Evolutionary conservation across 2,888 invertebrate species (phyloP).

Genomic region (Taphrorychus bicolor): DNA sequence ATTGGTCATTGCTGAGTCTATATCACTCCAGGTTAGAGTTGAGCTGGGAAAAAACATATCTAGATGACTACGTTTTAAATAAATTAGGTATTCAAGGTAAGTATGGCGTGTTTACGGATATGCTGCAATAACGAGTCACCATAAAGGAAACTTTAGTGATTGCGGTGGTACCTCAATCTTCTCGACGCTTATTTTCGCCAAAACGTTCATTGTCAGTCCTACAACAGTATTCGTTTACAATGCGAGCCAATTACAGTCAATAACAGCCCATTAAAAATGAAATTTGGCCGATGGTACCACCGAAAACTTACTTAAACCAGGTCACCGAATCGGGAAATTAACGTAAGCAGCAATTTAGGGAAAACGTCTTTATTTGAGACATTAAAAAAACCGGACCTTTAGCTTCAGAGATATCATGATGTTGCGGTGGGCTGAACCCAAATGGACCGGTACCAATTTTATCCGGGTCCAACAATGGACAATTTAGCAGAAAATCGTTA

Average conservation of each 20-base stretch:
- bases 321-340: neutral
- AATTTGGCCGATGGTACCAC: neutral
- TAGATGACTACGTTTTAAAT: conserved; percentile 11
- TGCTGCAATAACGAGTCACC: neutral
- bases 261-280: conserved; percentile 6
- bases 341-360: neutral
- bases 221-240: neutral
- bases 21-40: neutral
- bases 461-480: neutral
- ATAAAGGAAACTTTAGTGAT: neutral
- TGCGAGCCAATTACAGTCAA: neutral
- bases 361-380: conserved; percentile 1
- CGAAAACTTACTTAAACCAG: neutral
- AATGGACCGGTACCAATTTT: neutral
- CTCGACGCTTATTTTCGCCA: neutral
- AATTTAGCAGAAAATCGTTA: neutral
- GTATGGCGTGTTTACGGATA: conserved; percentile 5
- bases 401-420: neutral
- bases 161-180: neutral
- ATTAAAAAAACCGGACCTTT: neutral
- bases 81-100: conserved; percentile 2
- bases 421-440: neutral
- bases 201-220: neutral
- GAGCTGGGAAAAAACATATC: neutral
- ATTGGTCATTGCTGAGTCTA: neutral